These are phyloP conservation scores for Rhinophrynus dorsalis DNA, from an alignment of 2,797 vertebrate species.

Conservation along the genomic window DNA sequence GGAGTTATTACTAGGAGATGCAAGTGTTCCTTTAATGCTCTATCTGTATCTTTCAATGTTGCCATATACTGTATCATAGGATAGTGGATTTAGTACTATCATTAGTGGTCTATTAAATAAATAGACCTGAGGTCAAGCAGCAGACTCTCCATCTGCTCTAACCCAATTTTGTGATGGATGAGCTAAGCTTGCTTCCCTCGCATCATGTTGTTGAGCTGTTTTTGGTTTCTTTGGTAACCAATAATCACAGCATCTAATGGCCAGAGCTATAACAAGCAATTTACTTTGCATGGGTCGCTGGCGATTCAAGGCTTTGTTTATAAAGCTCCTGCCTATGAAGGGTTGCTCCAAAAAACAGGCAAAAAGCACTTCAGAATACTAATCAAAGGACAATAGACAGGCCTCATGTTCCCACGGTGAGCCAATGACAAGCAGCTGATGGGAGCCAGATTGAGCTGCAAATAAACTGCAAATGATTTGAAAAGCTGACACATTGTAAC, in stretches of 20 bases:
- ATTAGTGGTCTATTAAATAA: no score
- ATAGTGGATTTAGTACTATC: no score
- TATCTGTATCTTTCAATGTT: no score
- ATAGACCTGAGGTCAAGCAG: no score
- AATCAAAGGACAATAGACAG: conserved; percentile 65
- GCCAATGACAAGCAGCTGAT: conserved; percentile 48
- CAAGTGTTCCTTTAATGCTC: no score
- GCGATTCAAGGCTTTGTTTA: conserved; percentile 55
- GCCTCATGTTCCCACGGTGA: conserved; percentile 58
- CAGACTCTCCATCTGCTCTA: neutral
- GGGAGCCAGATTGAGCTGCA: conserved; percentile 42
- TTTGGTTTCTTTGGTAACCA: conserved; percentile 61
- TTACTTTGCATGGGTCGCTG: conserved; percentile 58
- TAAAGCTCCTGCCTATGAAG: conserved; percentile 55
- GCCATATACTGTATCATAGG: no score
- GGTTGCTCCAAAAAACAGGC: conserved; percentile 50
- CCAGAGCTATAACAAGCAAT: conserved; percentile 56
- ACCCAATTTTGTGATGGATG: neutral
- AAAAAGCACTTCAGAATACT: conserved; percentile 64
- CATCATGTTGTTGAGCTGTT: conserved; percentile 47
- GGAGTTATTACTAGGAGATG: no score
- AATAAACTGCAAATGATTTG: conserved; percentile 34
- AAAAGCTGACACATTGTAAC: conserved; percentile 50
- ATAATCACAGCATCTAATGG: conserved; percentile 52
- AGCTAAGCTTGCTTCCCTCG: neutral